Base-by-base conservation (phyloP, 2,797 vertebrate genomes). In the Hydrolagus colliei region DNA sequence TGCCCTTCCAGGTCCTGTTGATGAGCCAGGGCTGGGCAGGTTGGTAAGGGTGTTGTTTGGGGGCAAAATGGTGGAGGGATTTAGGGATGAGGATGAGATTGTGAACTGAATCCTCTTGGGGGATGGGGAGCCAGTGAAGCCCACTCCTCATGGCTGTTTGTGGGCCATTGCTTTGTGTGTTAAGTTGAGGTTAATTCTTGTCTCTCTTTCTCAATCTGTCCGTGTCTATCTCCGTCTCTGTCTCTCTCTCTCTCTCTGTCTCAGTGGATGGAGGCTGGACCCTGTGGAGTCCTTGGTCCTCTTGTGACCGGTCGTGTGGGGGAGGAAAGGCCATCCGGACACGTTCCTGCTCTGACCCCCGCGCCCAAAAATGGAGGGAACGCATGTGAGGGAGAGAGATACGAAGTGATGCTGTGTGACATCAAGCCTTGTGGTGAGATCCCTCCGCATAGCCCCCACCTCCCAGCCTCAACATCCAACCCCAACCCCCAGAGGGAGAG, bases 221-320 rank as follows among this genome's bases (percentile, higher is more conserved):
- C 6, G 41, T 52, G 3, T 52, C 3, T 52, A 3, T 52, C 3
- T 52, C 41, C 6, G 41, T 52, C 41, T 52, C 41, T 52, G 2
- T 52, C 41, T 52, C 14, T 32, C 1, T 41, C 12, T 68, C 27
- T 82, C 79, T 84, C 68, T 27, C 5, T 9, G 4, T 14, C 13
- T 0, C 88, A 97, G 97, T 96, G 89, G 92, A 96, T 0, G 96
- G 96, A 5, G 91, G 92, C 22, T 97, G 96, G 97, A 96, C 96
- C 7, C 92, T 89, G 27, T 98, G 96, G 96, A 96, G 96, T 86
- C 93, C 95, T 1, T 97, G 96, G 96, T 96, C 97, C 2, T 95
- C 88, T 88, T 97, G 96, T 86, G 96, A 97, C 90, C 94, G 95
- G 27, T 91, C 88, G 2, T 98, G 97, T 0, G 95, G 95, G 0